A percentile compares a stretch with the other conserved stretches of the same genome.
Conservation (phyloP, 2,113 vertebrate species). For the Nothobranchius furzeri region DNA sequence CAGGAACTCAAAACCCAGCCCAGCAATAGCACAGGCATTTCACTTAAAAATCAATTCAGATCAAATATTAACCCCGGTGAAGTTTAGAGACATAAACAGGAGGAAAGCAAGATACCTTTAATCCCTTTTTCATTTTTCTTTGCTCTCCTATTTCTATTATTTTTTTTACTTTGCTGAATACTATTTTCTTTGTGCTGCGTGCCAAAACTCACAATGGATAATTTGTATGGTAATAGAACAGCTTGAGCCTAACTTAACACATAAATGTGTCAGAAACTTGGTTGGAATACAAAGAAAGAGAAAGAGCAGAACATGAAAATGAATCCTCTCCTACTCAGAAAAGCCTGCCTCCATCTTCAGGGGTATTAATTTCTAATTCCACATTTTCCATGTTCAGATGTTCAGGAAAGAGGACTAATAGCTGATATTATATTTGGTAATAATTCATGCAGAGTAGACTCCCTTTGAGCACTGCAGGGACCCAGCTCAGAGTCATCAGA, state of each 20-base stretch:
- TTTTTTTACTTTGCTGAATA: slow-evolving; percentile 56
- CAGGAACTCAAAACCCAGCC: slow-evolving; percentile 16
- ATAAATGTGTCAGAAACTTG: slow-evolving; percentile 86
- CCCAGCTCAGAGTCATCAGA: slow-evolving; percentile 89
- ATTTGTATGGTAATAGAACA: slow-evolving; percentile 81
- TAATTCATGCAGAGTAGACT: slow-evolving; percentile 94
- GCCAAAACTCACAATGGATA: slow-evolving; percentile 70
- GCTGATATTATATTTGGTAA: slow-evolving; percentile 96
- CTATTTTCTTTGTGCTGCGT: slow-evolving; percentile 67
- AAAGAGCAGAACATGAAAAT: slow-evolving; percentile 68
- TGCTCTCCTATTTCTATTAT: slow-evolving; percentile 32
- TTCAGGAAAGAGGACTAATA: slow-evolving; percentile 92
- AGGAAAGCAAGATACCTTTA: slow-evolving; percentile 65
- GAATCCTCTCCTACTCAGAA: slow-evolving; percentile 80
- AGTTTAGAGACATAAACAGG: slow-evolving; percentile 72
- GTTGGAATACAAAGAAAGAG: slow-evolving; percentile 78
- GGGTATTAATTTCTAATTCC: slow-evolving; percentile 93
- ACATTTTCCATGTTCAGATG: slow-evolving; percentile 85
- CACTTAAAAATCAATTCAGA: slow-evolving; percentile 72
- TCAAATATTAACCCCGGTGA: slow-evolving; percentile 73
- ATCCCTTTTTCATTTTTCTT: slow-evolving; percentile 68
- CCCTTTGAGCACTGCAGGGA: slow-evolving; percentile 86
- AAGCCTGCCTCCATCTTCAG: slow-evolving; percentile 76
- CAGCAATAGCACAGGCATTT: slow-evolving; percentile 46
- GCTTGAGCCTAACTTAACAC: slow-evolving; percentile 82